These are phyloP conservation scores for Lutjanus argentimaculatus DNA, from an alignment of 2,797 vertebrate species.

Conservation along the genomic window DNA sequence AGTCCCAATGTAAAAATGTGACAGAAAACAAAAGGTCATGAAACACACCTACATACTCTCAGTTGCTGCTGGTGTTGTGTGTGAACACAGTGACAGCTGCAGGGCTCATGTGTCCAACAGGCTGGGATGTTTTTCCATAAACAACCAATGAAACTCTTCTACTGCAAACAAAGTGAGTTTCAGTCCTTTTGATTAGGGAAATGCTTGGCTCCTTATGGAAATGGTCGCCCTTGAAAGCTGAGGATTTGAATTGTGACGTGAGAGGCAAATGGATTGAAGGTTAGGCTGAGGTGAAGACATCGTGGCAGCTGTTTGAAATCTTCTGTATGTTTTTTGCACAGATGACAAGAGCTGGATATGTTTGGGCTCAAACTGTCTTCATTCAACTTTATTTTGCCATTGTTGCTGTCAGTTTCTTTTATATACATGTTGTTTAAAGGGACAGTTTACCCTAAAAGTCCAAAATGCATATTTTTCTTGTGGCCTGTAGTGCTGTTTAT, in stretches of 20 bases:
- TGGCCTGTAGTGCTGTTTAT: too few species aligned
- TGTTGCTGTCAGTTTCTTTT: background rate
- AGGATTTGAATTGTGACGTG: slow-evolving; percentile 62
- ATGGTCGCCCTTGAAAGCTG: slow-evolving; percentile 17
- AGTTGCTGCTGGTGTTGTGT: background rate
- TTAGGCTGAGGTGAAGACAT: background rate
- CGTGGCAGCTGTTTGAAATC: background rate
- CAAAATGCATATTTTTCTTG: too few species aligned
- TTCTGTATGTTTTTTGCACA: background rate
- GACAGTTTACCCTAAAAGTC: too few species aligned
- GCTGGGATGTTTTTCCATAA: slow-evolving; percentile 48
- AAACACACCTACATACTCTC: background rate
- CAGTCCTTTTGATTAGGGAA: slow-evolving; percentile 65
- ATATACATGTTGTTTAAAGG: too few species aligned
- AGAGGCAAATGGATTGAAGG: slow-evolving; percentile 55
- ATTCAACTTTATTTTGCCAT: background rate
- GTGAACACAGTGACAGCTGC: slow-evolving; percentile 13
- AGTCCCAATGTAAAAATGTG: too few species aligned
- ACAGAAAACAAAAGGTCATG: background rate
- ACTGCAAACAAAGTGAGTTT: background rate
- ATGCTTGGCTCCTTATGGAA: slow-evolving; percentile 62
- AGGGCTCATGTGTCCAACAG: background rate
- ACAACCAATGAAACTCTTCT: slow-evolving; percentile 2
- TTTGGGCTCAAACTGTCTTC: too few species aligned
- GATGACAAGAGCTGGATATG: background rate